phyloP scores from a whole-genome alignment of 64 coral and sea anemone genomes.

The Pocillopora damicornis region DNA sequence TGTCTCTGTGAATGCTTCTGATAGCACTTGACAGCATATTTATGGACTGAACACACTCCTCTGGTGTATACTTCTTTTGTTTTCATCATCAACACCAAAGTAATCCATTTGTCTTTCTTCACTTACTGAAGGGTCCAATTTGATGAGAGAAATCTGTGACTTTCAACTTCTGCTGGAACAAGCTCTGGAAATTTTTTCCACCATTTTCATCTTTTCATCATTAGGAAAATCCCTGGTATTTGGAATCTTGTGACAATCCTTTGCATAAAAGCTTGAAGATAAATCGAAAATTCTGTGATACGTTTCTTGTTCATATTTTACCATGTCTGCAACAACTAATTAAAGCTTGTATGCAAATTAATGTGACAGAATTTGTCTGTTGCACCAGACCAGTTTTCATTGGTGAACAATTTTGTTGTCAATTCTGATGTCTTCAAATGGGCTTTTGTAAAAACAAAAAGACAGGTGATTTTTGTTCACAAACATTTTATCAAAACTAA shows the following conservation, averaged over 20 bases:
- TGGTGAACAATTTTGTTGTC: too few relatives aligned
- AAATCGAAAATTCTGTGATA: constrained; percentile 3
- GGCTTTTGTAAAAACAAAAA: too few relatives aligned
- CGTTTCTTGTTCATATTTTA: constrained; percentile 29
- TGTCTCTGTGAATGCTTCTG: constrained; percentile 22
- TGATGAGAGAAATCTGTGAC: not conserved
- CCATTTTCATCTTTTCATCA: constrained; percentile 10
- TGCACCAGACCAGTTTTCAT: not conserved
- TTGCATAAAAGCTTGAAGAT: constrained; percentile 32
- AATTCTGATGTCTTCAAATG: too few relatives aligned
- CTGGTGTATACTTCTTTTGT: not conserved
- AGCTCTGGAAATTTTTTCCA: constrained; percentile 32
- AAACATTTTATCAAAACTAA: too few relatives aligned
- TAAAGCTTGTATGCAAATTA: not conserved
- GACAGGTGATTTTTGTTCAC: too few relatives aligned
- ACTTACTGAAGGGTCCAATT: constrained; percentile 8
- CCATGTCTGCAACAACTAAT: not conserved
- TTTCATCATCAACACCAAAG: not conserved
- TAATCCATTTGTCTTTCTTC: constrained; percentile 1
- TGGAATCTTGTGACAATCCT: not conserved
- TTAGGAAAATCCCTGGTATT: constrained; percentile 2
- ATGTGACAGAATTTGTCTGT: not conserved
- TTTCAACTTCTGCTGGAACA: not conserved
- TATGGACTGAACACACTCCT: constrained; percentile 23
- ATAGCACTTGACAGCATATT: constrained; percentile 22